phyloP scores from a whole-genome alignment of 2,113 vertebrate species.

The Pontoporia blainvillei region DNA sequence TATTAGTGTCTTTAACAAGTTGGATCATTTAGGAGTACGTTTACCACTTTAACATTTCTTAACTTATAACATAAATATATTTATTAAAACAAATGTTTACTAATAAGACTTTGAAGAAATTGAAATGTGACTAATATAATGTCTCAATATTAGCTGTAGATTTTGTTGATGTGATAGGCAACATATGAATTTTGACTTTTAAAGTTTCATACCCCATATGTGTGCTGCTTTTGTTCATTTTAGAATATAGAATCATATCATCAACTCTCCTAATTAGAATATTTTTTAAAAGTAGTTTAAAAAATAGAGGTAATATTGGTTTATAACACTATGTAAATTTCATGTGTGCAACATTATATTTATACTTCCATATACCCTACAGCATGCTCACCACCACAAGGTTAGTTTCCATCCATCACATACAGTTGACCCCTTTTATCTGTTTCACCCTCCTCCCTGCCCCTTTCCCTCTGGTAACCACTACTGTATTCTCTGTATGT shows the following conservation, averaged over 20 bases:
- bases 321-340: no score
- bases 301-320: background rate
- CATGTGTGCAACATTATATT: rapidly evolving
- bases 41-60: background rate
- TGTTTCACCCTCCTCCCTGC: background rate
- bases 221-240: background rate
- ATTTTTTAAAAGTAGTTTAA: background rate
- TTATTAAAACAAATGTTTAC: background rate
- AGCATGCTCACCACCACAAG: rapidly evolving
- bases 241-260: background rate
- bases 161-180: background rate
- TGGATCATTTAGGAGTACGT: background rate
- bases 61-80: background rate
- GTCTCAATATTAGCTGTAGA: background rate
- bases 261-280: background rate
- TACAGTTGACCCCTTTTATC: background rate
- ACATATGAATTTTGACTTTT: background rate
- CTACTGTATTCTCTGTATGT: background rate
- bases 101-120: background rate
- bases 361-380: rapidly evolving
- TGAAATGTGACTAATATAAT: background rate
- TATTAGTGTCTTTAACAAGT: background rate
- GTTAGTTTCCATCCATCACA: rapidly evolving
- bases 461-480: background rate
- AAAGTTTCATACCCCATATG: background rate